These are phyloP conservation scores for Campylorhamphus procurvoides DNA, from an alignment of 2,113 vertebrate genomes.

Conservation along the genomic window DNA sequence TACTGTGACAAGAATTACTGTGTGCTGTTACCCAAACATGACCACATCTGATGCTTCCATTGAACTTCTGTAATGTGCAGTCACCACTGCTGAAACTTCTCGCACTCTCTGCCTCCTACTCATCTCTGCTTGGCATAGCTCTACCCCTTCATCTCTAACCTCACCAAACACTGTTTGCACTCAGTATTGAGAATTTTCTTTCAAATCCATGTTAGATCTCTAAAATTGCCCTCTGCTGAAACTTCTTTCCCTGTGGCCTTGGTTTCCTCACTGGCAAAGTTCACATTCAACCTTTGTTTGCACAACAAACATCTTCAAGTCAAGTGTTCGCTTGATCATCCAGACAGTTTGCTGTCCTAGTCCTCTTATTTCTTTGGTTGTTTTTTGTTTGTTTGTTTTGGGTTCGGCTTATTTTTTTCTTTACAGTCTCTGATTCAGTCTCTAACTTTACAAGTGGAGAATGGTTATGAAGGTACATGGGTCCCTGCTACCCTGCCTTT, in stretches of 20 bases:
- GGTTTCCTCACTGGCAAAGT: background rate
- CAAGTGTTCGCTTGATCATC: background rate
- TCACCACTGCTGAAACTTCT: background rate
- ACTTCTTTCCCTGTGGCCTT: background rate
- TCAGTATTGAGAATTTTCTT: background rate
- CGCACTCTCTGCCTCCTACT: background rate
- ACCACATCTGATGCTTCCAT: background rate
- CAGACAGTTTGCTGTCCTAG: background rate
- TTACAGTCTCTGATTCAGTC: background rate
- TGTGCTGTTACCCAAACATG: background rate
- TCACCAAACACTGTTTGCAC: background rate
- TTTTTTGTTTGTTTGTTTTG: background rate
- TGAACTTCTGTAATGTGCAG: background rate
- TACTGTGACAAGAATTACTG: background rate
- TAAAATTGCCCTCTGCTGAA: background rate
- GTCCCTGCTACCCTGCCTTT: accelerated
- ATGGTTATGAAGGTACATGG: background rate
- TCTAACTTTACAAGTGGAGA: background rate
- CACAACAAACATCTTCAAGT: background rate
- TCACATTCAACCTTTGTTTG: background rate
- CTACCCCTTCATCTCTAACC: background rate
- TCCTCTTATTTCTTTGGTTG: background rate
- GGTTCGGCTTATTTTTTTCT: background rate
- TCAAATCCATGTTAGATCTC: background rate
- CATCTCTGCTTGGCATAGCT: background rate